phyloP scores from a whole-genome alignment of 2,797 vertebrate genomes.

The Leucoraja ocellata region DNA sequence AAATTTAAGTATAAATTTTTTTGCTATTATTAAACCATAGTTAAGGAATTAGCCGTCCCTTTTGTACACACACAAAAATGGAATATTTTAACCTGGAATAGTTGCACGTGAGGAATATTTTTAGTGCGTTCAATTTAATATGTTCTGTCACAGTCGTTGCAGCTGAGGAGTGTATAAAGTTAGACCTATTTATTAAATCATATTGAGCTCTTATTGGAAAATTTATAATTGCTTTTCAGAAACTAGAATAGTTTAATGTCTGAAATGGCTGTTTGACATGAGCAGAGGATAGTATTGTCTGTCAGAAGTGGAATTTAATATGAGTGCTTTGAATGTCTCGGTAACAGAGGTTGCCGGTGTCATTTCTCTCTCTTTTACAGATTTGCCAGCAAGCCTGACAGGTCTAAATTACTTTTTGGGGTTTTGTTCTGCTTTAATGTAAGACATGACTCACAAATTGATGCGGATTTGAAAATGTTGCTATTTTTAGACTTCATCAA shows the following conservation, averaged over 20 bases:
- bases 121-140: neutral
- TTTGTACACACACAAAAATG: neutral
- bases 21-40: too few species aligned
- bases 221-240: conserved; percentile 37
- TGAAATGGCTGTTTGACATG: conserved; percentile 18
- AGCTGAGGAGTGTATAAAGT: neutral
- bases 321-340: neutral
- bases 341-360: conserved; percentile 16
- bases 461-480: conserved; percentile 7
- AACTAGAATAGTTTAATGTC: conserved; percentile 32
- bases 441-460: conserved; percentile 34
- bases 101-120: neutral
- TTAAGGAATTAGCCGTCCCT: too few species aligned
- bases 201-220: neutral
- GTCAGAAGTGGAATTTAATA: conserved; percentile 31
- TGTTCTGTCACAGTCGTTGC: neutral
- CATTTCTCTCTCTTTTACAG: conserved; percentile 1
- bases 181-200: conserved; percentile 16
- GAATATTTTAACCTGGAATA: neutral
- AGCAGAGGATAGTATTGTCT: conserved; percentile 30
- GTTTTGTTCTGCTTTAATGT: conserved; percentile 33
- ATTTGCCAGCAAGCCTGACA: conserved; percentile 31
- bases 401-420: conserved; percentile 29
- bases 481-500: conserved; percentile 22
- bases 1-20: too few species aligned